Evolutionary conservation across 2,888 invertebrate species (phyloP), one percentile per base, ranked within the genome.

Genomic region (Eumacrocentrus americanus): DNA sequence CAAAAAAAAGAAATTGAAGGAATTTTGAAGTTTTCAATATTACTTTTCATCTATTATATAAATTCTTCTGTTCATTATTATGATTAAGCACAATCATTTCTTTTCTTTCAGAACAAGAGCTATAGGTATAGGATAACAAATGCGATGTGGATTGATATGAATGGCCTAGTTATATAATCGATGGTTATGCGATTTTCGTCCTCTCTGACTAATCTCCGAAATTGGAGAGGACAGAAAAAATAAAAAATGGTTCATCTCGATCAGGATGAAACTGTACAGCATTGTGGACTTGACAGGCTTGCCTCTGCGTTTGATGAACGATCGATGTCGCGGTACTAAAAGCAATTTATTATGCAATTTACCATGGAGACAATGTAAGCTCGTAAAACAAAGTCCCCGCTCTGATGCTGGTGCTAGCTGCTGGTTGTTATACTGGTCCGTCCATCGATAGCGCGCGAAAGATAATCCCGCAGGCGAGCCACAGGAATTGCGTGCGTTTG

Each of bases 311-410:
- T 53, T 60, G 59, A 60, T 60, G 59, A 60, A 60, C 59, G 59
- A 60, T 47, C 63, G 44, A 51, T 53, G 53, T 51, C 56, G 42
- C n/a, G 42, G 48, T 37, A 52, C 52, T 61, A 54, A 66, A 60
- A 59, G 61, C 58, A 63, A 62, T 61, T 57, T 47, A 60, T 47
- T 54, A 65, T 64, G 65, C 52, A 63, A 69, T 67, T 66, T 66
- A 67, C 57, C 63, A 52, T 53, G 50, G 50, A 58, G 61, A 64
- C 61, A 59, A 59, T 59, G 64, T 63, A 60, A 68, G 58, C 61
- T 67, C 65, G 62, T 64, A 65, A 68, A 68, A 68, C 66, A 68
- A 67, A 68, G 62, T 66, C 62, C 54, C 50, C 55, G 38, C 18
- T 58, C 37, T n/a, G 14, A 16, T 14, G 25, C 22, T 47, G 22